Conservation (phyloP, 2,888 invertebrate genomes). For the Lithophane semibrunnea region DNA sequence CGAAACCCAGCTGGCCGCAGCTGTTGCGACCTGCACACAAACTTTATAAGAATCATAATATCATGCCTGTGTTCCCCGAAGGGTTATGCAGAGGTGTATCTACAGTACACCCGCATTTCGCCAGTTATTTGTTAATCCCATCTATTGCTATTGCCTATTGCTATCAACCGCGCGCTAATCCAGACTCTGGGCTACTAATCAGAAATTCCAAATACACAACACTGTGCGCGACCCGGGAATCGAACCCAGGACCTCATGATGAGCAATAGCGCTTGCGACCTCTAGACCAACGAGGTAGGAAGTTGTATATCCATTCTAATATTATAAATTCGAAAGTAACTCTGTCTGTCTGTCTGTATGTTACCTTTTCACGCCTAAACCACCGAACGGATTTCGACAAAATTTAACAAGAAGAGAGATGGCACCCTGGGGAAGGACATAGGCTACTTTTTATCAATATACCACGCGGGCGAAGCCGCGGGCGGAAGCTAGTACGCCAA, state of each 20-base stretch:
- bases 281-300: not conserved
- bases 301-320: no score
- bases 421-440: no score
- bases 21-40: conserved; percentile 92
- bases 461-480: no score
- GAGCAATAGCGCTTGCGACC: not conserved
- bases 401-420: no score
- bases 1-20: conserved; percentile 96
- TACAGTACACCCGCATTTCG: not conserved
- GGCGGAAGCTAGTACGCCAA: no score
- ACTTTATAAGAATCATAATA: not conserved
- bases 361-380: no score
- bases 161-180: not conserved
- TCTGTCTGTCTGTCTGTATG: no score
- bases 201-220: not conserved
- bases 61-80: no score
- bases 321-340: no score
- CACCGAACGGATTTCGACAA: no score
- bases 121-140: not conserved
- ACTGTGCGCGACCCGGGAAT: not conserved
- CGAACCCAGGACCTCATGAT: not conserved
- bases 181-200: not conserved
- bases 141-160: not conserved
- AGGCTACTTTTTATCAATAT: no score
- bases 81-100: not conserved